Percentiles rank a stretch among this genome's conserved stretches.
Evolutionary conservation across 2,797 vertebrate species (phyloP).

Genomic region (Enoplosus armatus): DNA sequence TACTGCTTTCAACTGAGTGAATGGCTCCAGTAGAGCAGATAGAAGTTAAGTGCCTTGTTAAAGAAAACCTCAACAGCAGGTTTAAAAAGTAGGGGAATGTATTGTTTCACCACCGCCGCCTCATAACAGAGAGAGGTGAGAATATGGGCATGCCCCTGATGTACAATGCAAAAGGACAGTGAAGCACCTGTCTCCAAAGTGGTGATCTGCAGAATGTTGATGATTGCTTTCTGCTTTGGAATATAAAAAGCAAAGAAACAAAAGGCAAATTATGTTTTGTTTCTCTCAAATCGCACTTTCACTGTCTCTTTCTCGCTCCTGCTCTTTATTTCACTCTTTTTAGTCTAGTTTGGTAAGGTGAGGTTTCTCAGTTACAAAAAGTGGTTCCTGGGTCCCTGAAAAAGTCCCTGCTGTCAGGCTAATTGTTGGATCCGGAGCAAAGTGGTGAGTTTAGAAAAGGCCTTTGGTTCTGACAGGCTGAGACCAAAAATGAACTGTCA

Average conservation of each 20-base stretch:
- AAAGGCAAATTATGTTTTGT: not conserved
- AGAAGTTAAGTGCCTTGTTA: not conserved
- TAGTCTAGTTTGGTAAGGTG: too few species aligned
- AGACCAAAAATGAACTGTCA: not conserved
- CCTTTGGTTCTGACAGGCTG: too few species aligned
- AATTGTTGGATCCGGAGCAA: not conserved
- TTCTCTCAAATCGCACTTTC: not conserved
- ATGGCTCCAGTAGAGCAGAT: slow-evolving; percentile 1
- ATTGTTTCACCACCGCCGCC: not conserved
- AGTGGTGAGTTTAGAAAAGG: too few species aligned
- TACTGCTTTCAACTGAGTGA: not conserved
- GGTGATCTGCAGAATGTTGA: not conserved
- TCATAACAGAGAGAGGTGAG: not conserved
- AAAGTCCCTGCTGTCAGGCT: not conserved
- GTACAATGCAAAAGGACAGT: not conserved
- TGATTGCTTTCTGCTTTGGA: not conserved
- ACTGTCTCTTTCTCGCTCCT: not conserved
- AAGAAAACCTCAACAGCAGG: not conserved
- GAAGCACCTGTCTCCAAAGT: not conserved
- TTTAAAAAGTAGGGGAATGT: not conserved
- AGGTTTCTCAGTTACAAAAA: not conserved
- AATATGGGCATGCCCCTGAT: not conserved
- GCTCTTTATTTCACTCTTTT: not conserved
- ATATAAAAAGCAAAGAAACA: not conserved
- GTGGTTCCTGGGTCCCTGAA: not conserved